Percentiles rank a stretch among this genome's conserved stretches.
phyloP scores from a whole-genome alignment of 2,888 invertebrate genomes.

The Drosophila testacea region DNA sequence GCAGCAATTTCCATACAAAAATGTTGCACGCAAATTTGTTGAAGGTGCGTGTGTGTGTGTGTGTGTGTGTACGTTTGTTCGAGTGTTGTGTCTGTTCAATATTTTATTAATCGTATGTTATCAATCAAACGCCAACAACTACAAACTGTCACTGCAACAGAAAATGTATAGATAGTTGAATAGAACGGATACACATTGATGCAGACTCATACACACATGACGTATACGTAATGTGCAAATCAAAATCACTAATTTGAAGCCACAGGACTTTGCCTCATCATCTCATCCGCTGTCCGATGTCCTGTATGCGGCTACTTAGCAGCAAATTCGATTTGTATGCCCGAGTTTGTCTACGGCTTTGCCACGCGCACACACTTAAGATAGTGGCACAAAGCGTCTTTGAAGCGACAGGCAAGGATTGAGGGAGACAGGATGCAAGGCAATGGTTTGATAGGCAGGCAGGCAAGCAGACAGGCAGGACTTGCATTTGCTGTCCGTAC shows the following conservation, averaged over 20 bases:
- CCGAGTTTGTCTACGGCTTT: slow-evolving; percentile 65
- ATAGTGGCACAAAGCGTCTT: slow-evolving; percentile 70
- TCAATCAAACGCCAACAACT: slow-evolving; percentile 76
- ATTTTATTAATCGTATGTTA: slow-evolving; percentile 82
- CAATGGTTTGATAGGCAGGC: neutral
- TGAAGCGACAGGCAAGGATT: slow-evolving; percentile 35
- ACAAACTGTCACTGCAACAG: slow-evolving; percentile 48
- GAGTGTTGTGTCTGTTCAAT: slow-evolving; percentile 59
- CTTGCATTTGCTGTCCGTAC: slow-evolving; percentile 26
- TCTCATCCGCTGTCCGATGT: neutral
- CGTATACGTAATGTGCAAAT: slow-evolving; percentile 80
- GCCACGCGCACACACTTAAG: slow-evolving; percentile 75
- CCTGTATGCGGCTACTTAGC: slow-evolving; percentile 69
- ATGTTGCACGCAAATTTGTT: slow-evolving; percentile 52
- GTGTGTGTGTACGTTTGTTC: slow-evolving; percentile 20
- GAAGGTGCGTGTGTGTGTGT: slow-evolving; percentile 13
- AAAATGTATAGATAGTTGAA: slow-evolving; percentile 35
- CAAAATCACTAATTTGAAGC: slow-evolving; percentile 76
- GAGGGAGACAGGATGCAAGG: slow-evolving; percentile 16
- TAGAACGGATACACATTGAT: slow-evolving; percentile 13
- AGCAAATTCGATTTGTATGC: slow-evolving; percentile 76
- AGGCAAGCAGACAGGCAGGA: neutral
- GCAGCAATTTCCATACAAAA: slow-evolving; percentile 44
- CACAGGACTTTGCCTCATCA: slow-evolving; percentile 37
- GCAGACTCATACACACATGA: slow-evolving; percentile 33